Evolutionary conservation across 2,888 invertebrate genomes (phyloP).

Genomic region (Lapara coniferarum): DNA sequence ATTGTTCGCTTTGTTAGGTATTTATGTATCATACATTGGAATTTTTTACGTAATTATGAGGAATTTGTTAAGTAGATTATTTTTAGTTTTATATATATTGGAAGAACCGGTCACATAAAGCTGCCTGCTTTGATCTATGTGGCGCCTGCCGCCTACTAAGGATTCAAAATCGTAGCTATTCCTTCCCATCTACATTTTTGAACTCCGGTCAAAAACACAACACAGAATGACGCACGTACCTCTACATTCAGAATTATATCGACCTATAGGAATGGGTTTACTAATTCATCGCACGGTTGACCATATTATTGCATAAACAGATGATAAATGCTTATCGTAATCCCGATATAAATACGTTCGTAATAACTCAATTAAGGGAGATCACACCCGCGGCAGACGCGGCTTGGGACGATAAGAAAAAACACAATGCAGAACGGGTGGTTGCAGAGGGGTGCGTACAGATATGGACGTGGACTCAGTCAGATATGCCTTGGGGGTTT

Average conservation of each 20-base stretch:
- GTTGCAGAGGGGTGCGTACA: slow-evolving; percentile 56
- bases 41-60: neutral
- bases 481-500: neutral
- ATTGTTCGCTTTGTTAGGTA: slow-evolving; percentile 1
- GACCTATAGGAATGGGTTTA: no score
- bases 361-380: slow-evolving; percentile 79
- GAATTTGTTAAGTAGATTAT: neutral
- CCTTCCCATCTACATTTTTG: no score
- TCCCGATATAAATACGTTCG: slow-evolving; percentile 65
- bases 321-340: slow-evolving; percentile 49
- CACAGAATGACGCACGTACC: no score
- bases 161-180: no score
- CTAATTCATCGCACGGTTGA: no score
- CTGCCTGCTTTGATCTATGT: no score
- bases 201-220: no score
- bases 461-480: neutral
- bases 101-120: neutral
- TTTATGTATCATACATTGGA: neutral
- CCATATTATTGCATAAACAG: slow-evolving; percentile 6
- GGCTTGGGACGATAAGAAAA: slow-evolving; percentile 66
- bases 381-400: slow-evolving; percentile 60
- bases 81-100: neutral
- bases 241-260: no score
- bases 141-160: no score
- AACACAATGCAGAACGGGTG: slow-evolving; percentile 52